Percentiles rank a stretch among this genome's conserved stretches.
phyloP scores from a whole-genome alignment of 2,113 vertebrate genomes.

The Panurus biarmicus region DNA sequence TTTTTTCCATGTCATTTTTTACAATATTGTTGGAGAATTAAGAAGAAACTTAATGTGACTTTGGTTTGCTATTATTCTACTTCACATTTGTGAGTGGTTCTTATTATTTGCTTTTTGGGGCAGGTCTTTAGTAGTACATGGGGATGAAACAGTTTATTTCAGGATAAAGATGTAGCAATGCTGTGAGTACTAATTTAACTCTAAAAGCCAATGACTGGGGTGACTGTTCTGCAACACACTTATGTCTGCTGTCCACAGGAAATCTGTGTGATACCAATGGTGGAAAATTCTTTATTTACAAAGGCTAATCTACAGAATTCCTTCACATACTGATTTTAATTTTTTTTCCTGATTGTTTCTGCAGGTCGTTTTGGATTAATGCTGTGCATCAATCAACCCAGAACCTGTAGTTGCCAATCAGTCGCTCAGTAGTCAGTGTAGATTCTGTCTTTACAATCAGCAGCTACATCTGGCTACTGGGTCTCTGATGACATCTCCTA shows the following conservation, averaged over 20 bases:
- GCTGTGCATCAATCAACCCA: not conserved
- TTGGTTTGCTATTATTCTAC: not conserved
- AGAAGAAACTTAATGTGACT: not conserved
- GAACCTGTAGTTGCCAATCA: constrained; percentile 66
- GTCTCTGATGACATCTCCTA: constrained; percentile 87
- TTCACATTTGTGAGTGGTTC: not conserved
- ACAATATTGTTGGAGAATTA: not conserved
- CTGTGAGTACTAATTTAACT: not conserved
- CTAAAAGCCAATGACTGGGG: not conserved
- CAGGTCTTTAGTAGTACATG: not conserved
- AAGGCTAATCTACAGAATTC: not conserved
- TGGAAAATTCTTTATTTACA: not conserved
- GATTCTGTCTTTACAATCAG: constrained; percentile 96
- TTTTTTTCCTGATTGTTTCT: constrained; percentile 42
- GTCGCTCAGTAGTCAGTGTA: constrained; percentile 99
- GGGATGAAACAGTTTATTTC: not conserved
- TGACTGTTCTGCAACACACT: not conserved
- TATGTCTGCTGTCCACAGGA: not conserved
- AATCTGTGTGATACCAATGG: not conserved
- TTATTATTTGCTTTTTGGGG: not conserved
- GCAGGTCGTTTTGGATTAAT: constrained; percentile 41
- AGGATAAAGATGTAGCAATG: not conserved
- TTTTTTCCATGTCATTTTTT: not conserved
- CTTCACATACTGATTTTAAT: constrained; percentile 1
- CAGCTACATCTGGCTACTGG: constrained; percentile 99